Conservation (phyloP, 2,113 vertebrate genomes). For the Pipra filicauda region DNA sequence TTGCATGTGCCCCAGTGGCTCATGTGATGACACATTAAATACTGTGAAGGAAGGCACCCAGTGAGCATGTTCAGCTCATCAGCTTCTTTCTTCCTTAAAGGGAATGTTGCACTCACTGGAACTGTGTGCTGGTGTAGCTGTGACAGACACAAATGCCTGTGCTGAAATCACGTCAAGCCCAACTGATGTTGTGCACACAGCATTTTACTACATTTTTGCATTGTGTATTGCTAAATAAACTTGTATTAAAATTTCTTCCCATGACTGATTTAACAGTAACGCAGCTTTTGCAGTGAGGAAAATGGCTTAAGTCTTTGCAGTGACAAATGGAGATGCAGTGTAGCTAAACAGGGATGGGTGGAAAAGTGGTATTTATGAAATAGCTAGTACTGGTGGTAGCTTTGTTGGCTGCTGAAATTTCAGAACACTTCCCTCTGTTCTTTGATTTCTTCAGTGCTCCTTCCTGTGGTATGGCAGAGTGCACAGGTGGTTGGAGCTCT, state of each 20-base stretch:
- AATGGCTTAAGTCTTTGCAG: fast-evolving
- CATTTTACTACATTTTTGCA: slow-evolving; percentile 8
- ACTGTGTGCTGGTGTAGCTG: neutral
- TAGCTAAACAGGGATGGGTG: neutral
- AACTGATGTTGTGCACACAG: neutral
- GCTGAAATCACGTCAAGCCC: neutral
- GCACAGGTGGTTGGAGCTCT: neutral
- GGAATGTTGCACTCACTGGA: slow-evolving; percentile 26
- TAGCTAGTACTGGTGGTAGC: neutral
- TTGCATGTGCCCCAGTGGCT: neutral
- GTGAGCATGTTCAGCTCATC: neutral
- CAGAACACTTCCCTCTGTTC: neutral
- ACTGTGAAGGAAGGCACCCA: neutral
- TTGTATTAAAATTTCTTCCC: slow-evolving; percentile 17
- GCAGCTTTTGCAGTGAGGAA: neutral
- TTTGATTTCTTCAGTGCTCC: neutral
- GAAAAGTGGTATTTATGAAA: neutral
- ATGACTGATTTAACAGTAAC: neutral
- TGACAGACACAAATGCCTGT: neutral
- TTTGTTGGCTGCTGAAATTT: neutral
- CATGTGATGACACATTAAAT: neutral
- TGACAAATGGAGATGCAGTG: neutral
- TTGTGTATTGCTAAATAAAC: slow-evolving; percentile 49
- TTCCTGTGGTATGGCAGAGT: neutral
- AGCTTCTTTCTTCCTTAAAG: neutral